These are phyloP conservation scores for Mesoclemmys tuberculata DNA, from an alignment of 2,113 vertebrate species.

Conservation along the genomic window DNA sequence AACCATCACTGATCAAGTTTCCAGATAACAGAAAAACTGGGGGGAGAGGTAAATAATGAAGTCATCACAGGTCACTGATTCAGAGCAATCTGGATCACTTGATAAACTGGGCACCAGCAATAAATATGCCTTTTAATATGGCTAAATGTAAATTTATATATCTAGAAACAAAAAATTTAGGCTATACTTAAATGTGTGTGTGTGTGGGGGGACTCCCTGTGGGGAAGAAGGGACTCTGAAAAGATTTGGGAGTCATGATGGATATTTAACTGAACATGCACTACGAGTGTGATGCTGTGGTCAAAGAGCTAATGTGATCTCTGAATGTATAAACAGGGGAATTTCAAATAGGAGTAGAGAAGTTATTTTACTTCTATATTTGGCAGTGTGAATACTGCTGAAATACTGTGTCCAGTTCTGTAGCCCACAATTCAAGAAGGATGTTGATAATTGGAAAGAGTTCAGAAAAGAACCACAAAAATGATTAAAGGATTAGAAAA, in stretches of 20 bases:
- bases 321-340: background rate
- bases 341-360: background rate
- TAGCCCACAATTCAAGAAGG: background rate
- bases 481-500: background rate
- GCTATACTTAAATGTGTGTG: too few relatives aligned
- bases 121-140: too few relatives aligned
- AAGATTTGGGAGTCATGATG: background rate
- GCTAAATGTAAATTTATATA: too few relatives aligned
- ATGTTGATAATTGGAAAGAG: background rate
- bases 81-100: too few relatives aligned
- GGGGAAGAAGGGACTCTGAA: too few relatives aligned
- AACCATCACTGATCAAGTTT: background rate
- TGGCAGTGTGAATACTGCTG: background rate
- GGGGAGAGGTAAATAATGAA: background rate
- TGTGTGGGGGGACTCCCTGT: too few relatives aligned
- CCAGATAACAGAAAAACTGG: background rate
- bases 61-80: too few relatives aligned
- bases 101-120: too few relatives aligned
- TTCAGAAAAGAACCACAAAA: background rate
- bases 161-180: too few relatives aligned
- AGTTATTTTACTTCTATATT: slow-evolving; percentile 5
- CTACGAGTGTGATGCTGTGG: background rate
- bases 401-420: background rate
- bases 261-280: background rate
- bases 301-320: background rate